Conservation (phyloP, 2,797 vertebrate genomes). For the Micromesistius poutassou region DNA sequence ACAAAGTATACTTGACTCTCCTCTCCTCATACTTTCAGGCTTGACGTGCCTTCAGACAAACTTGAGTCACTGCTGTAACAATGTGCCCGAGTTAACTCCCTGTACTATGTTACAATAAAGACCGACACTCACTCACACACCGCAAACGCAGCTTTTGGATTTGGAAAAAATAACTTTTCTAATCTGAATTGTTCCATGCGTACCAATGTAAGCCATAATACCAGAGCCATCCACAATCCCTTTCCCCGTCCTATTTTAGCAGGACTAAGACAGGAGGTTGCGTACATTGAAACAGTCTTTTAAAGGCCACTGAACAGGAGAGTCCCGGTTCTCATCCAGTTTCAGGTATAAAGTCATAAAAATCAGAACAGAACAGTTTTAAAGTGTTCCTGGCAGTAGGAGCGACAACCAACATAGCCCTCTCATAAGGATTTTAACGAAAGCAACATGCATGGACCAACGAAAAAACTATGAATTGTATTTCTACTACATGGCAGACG, state of each 20-base stretch:
- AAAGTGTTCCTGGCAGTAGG: neutral
- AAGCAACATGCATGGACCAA: neutral
- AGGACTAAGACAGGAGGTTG: neutral
- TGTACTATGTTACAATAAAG: constrained; percentile 59
- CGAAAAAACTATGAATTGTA: neutral
- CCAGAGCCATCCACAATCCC: neutral
- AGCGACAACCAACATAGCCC: neutral
- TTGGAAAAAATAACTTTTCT: neutral
- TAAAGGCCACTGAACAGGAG: neutral
- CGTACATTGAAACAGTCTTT: neutral
- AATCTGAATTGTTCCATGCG: neutral
- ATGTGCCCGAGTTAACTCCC: constrained; percentile 56
- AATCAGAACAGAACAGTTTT: neutral
- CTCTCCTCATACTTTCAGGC: neutral
- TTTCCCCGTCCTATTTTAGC: neutral
- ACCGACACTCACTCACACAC: constrained; percentile 46
- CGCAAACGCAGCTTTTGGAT: constrained; percentile 34
- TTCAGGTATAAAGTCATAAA: neutral
- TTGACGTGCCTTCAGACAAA: constrained; percentile 57
- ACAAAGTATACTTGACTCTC: too few species aligned
- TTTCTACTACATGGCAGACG: neutral
- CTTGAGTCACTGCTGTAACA: constrained; percentile 50
- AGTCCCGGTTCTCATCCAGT: neutral
- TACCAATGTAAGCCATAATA: neutral
- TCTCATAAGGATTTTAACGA: neutral